Conservation (phyloP, 2,797 vertebrate species). For the Monodelphis domestica region DNA sequence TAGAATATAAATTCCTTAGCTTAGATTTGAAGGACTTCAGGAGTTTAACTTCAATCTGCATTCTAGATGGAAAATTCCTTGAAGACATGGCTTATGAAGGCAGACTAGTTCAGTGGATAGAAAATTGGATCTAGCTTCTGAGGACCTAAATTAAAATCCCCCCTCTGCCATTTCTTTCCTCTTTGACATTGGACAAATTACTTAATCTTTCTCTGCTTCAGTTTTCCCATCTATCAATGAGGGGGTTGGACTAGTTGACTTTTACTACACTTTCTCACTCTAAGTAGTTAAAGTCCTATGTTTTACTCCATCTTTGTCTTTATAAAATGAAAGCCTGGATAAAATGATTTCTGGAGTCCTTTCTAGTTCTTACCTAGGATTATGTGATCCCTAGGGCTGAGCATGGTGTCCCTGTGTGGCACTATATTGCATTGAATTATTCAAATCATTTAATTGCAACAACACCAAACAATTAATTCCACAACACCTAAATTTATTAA, state of each 20-base stretch:
- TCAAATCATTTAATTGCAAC: background rate
- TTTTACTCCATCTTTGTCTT: background rate
- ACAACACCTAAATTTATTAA: background rate
- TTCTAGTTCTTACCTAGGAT: background rate
- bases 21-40: background rate
- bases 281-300: background rate
- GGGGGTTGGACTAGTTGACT: background rate
- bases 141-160: background rate
- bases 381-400: background rate
- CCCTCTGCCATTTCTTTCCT: background rate
- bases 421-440: background rate
- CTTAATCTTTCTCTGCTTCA: background rate
- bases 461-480: too few species aligned
- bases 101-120: background rate
- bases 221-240: background rate
- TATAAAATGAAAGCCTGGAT: background rate
- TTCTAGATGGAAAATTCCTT: background rate
- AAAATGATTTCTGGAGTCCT: background rate
- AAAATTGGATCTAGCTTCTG: background rate
- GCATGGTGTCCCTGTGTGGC: background rate
- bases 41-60: background rate
- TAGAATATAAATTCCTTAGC: background rate
- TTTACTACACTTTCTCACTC: background rate
- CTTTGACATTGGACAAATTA: background rate
- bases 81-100: background rate